Evolutionary conservation across 2,888 invertebrate species (phyloP).

Genomic region (Tribolium freemani): DNA sequence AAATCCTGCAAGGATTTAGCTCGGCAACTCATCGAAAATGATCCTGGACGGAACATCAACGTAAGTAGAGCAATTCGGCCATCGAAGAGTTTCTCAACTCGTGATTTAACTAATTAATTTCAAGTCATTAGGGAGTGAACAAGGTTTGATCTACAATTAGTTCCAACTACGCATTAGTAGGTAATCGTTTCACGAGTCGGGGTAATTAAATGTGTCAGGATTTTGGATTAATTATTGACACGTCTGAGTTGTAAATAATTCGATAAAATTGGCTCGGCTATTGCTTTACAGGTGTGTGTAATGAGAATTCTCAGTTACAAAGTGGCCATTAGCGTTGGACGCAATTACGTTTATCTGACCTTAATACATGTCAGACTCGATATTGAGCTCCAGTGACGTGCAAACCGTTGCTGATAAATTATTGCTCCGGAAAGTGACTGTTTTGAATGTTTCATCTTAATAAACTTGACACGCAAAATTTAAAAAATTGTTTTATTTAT

Average conservation of each 20-base stretch:
- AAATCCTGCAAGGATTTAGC: slow-evolving; percentile 85
- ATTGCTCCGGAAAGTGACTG: background rate
- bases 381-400: background rate
- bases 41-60: slow-evolving; percentile 81
- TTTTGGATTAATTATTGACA: slow-evolving; percentile 30
- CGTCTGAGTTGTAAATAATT: background rate
- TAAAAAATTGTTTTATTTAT: too few species aligned
- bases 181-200: slow-evolving; percentile 22
- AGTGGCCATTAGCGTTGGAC: background rate
- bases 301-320: slow-evolving; percentile 16
- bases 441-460: too few species aligned
- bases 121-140: slow-evolving; percentile 35
- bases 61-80: slow-evolving; percentile 67
- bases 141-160: slow-evolving; percentile 43
- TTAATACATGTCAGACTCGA: background rate
- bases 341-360: background rate
- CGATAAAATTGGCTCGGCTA: too few species aligned
- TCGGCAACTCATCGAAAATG: slow-evolving; percentile 82
- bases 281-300: slow-evolving; percentile 20
- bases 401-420: background rate
- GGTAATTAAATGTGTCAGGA: slow-evolving; percentile 31
- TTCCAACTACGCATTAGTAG: slow-evolving; percentile 39
- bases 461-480: too few species aligned
- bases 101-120: slow-evolving; percentile 40
- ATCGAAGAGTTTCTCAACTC: background rate